Evolutionary conservation across 2,888 invertebrate genomes (phyloP), one percentile per base, ranked within the genome.

Genomic region (Timema cristinae): DNA sequence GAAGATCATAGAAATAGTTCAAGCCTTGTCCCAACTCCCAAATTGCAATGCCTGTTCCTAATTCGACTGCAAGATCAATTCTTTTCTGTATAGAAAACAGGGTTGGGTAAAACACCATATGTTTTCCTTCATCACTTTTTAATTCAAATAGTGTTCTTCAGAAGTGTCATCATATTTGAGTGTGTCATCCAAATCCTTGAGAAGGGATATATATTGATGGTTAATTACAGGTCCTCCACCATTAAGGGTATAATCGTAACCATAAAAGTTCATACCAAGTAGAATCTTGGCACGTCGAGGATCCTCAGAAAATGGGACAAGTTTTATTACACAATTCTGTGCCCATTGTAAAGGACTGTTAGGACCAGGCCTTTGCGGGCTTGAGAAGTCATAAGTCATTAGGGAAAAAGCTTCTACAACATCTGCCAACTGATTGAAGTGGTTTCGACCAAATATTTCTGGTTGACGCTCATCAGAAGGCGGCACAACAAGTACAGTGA

Each of bases 21-120:
- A 97, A 84, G 47, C 97, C 97, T 83, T 98, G 97, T 0, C 97
- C 97, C n/a, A 97, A 83, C 81, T 98, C 97, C 97, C 97, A 97
- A 78, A 98, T 90, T 0, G 96, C 92, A 66, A 97, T 85, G 0
- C 97, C 96, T 5, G 91, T 91, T 9, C 93, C 92, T 69, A 94
- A 85, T 79, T 93, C 88, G 72, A 86, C 84, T 0, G 95, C 94
- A 67, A 97, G 83, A 73, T 94, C 89, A 15, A 97, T 83, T 76
- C 97, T 86, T 79, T 88, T 86, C 75, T 92, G 86, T 76, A 97
- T 89, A 0, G 97, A 96, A 79, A 89, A 87, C n/a, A 97, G 82
- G 0, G 95, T 93, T 6, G 97, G 97, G 83, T 90, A 97, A 82
- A 94, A 97, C 52, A 97, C 88, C 75, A 90, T 87, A 80, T 93